Base-by-base conservation (phyloP, 2,888 invertebrate genomes). In the Ophion ellenae region DNA sequence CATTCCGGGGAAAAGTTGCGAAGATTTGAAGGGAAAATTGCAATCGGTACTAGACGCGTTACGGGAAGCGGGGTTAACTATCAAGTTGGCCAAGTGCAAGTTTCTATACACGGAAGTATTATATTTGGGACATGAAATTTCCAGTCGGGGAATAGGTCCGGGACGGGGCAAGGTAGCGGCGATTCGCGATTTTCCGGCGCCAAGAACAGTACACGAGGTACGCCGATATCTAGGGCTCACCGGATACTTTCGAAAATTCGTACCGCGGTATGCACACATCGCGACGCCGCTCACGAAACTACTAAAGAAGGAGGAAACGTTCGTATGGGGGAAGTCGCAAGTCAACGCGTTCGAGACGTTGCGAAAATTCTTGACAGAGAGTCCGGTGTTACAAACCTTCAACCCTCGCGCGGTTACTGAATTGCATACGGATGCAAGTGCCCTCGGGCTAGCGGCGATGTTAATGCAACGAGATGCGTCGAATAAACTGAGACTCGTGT, bases 401-500 rank as follows among this genome's bases (percentile, higher is more conserved):
- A 61, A 84, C 70, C 77, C 81, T 0, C 32, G 45, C 5, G 86
- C 86, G 0, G 69, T 53, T 11, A 86, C 81, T 1, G 86, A 85
- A 57, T 7, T 85, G n/a, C 85, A 85, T 66, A 82, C 71, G 2
- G 59, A 71, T 28, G 71, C 71, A 7, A 71, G 59, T 5, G 17
- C 59, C 1, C 4, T 10, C 0, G 83, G 79, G 1, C n/a, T 80
- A 20, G 75, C 74, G 1, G 67, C 53, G 2, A 84, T 84, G 83
- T 20, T 84, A 0, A 61, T 90, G 47, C 90, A 91, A 74, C 64
- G 69, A 28, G 89, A 87, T 61, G 83, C 74, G 14, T 14, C 36
- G 5, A 53, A 40, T 17, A 69, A 73, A 57, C 81, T 79, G 20
- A 67, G 85, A 80, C 40, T 11, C 73, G 24, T 73, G 71, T 20